These are phyloP conservation scores for Drosophila demipolita DNA, from an alignment of 2,888 invertebrate genomes.

Conservation along the genomic window DNA sequence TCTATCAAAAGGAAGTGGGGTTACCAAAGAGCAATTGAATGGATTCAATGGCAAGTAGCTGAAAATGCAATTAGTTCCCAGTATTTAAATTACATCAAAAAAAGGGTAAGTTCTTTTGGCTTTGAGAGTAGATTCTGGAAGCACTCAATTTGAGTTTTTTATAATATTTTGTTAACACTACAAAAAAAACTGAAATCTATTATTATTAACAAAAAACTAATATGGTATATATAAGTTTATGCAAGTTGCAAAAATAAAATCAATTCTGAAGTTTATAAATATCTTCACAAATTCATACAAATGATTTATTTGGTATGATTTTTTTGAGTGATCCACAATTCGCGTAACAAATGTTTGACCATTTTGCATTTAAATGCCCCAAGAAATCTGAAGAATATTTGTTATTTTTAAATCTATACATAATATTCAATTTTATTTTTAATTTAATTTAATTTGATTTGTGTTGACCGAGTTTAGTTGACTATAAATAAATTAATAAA, in stretches of 20 bases:
- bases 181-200: neutral
- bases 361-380: too few species aligned
- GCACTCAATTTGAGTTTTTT: neutral
- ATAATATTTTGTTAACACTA: neutral
- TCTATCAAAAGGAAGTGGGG: constrained; percentile 47
- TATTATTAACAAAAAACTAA: neutral
- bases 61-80: neutral
- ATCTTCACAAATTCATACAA: too few species aligned
- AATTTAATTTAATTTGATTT: too few species aligned
- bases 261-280: neutral
- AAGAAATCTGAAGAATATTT: too few species aligned
- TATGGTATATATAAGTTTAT: neutral
- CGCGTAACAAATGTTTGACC: too few species aligned
- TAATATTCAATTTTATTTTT: too few species aligned
- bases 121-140: too few species aligned
- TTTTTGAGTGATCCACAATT: too few species aligned
- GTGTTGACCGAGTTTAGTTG: too few species aligned
- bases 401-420: too few species aligned
- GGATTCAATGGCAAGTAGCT: constrained; percentile 10
- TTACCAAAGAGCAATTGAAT: constrained; percentile 39
- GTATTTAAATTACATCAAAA: neutral
- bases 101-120: neutral
- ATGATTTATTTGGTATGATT: too few species aligned
- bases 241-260: neutral
- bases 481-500: neutral